Evolutionary conservation across 2,113 vertebrate genomes (phyloP).

Genomic region (Ictidomys tridecemlineatus): DNA sequence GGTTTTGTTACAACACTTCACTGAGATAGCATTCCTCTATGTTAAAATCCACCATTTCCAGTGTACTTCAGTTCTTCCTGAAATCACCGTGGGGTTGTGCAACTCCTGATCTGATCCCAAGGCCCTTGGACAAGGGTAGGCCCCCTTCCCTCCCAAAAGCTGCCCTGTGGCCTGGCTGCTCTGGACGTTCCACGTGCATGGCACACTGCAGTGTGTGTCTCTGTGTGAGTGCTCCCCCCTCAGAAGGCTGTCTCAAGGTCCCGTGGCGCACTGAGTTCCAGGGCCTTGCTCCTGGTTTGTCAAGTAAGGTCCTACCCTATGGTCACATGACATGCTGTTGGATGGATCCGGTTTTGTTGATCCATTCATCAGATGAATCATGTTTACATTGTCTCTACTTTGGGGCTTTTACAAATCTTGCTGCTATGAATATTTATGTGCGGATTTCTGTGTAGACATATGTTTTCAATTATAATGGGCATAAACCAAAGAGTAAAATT

Average conservation of each 20-base stretch:
- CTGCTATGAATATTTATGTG: constrained; percentile 23
- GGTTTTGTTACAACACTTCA: too few species aligned
- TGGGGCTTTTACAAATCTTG: not conserved
- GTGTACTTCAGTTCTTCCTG: too few species aligned
- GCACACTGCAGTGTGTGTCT: not conserved
- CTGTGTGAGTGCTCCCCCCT: not conserved
- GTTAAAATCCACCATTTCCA: too few species aligned
- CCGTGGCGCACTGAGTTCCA: not conserved
- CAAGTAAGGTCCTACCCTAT: not conserved
- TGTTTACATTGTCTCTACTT: not conserved
- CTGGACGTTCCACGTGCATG: not conserved
- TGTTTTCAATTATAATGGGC: constrained; percentile 44
- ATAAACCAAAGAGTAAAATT: not conserved
- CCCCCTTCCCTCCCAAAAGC: not conserved
- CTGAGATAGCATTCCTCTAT: too few species aligned
- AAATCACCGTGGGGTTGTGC: too few species aligned
- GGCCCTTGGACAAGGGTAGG: not conserved
- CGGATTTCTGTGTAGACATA: not conserved
- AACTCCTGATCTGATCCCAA: too few species aligned
- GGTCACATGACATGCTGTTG: not conserved
- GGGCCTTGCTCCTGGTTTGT: not conserved
- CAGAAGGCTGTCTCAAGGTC: constrained; percentile 4
- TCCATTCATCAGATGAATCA: not conserved
- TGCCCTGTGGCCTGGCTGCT: not conserved
- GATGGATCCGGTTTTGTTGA: not conserved